A percentile compares a stretch with the other conserved stretches of the same genome.
Evolutionary conservation across 2,888 invertebrate species (phyloP).

Genomic region (Clepsis dumicolana): DNA sequence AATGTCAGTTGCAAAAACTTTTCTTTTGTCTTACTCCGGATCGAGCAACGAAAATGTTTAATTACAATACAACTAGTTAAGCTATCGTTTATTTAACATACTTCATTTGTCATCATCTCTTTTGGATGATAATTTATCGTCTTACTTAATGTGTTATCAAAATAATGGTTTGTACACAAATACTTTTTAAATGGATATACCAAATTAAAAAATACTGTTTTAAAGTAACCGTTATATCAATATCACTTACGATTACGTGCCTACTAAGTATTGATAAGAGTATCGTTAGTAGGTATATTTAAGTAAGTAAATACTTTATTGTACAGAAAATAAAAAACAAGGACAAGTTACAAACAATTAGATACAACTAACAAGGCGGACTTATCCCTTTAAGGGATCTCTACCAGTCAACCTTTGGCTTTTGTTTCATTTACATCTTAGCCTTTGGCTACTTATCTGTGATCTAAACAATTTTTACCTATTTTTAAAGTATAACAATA

Average conservation of each 20-base stretch:
- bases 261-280: conserved; percentile 15
- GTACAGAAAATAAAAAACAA: too few species aligned
- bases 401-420: too few species aligned
- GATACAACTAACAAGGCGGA: too few species aligned
- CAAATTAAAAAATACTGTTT: conserved; percentile 10
- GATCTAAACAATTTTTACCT: conserved; percentile 54
- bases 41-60: neutral
- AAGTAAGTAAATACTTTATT: too few species aligned
- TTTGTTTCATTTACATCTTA: conserved; percentile 30
- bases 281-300: conserved; percentile 19
- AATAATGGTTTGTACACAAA: conserved; percentile 6
- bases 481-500: conserved; percentile 62
- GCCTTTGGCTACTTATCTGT: conserved; percentile 33
- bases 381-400: too few species aligned
- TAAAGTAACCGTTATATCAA: conserved; percentile 14
- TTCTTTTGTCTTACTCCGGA: neutral
- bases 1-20: neutral
- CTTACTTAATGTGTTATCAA: neutral
- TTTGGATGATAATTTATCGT: conserved; percentile 7
- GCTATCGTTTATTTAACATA: neutral
- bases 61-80: conserved; percentile 2
- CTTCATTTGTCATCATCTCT: neutral
- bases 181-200: neutral
- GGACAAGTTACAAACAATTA: too few species aligned
- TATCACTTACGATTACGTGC: too few species aligned